Percentiles rank a stretch among this genome's conserved stretches.
Conservation (phyloP, 2,797 vertebrate genomes). For the Onychomys leucogaster region DNA sequence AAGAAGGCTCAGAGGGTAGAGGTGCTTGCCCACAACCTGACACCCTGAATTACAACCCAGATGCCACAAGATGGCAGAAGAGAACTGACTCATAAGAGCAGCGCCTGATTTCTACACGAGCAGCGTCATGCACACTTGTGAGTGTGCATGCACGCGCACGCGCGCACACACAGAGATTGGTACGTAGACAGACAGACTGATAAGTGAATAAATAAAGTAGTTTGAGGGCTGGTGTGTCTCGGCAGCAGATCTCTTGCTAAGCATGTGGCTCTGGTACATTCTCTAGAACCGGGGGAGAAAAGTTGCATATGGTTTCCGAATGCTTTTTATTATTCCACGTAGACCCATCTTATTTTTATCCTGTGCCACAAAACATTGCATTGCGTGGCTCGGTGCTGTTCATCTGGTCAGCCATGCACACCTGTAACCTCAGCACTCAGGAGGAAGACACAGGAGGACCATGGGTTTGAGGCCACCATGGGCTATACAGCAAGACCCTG, state of each 20-base stretch:
- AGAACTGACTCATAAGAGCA: background rate
- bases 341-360: background rate
- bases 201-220: background rate
- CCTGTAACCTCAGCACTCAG: background rate
- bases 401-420: background rate
- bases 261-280: background rate
- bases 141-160: rapidly evolving
- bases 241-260: background rate
- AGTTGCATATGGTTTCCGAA: background rate
- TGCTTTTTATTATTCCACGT: background rate
- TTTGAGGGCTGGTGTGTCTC: background rate
- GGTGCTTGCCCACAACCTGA: background rate
- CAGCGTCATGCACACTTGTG: background rate
- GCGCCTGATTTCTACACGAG: background rate
- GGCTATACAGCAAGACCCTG: background rate
- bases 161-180: no score
- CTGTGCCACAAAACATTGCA: background rate
- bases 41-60: background rate
- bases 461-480: background rate
- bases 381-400: background rate
- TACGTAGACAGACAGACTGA: background rate
- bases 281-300: background rate
- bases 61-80: background rate
- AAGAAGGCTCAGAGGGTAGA: background rate
- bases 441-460: background rate